These are phyloP conservation scores for Chelon auratus DNA, from an alignment of 2,797 vertebrate genomes.

Conservation along the genomic window DNA sequence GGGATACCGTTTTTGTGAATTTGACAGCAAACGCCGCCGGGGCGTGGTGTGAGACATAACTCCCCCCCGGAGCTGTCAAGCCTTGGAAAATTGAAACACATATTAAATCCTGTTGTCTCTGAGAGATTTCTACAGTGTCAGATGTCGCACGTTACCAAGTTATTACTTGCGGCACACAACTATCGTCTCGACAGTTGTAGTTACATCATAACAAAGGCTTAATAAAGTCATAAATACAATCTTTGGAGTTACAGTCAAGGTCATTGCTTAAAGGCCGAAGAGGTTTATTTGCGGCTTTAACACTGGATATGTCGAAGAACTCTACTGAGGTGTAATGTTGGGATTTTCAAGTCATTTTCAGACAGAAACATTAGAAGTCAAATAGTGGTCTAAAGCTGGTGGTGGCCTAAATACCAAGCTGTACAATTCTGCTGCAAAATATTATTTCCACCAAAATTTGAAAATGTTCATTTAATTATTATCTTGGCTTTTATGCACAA, in stretches of 20 bases:
- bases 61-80: conserved; percentile 19
- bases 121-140: conserved; percentile 13
- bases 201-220: conserved; percentile 30
- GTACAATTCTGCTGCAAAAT: no score
- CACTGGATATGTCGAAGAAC: conserved; percentile 13
- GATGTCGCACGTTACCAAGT: conserved; percentile 27
- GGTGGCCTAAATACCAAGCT: not conserved
- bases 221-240: conserved; percentile 25
- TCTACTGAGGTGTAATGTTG: not conserved
- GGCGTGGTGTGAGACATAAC: not conserved
- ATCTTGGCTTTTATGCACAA: not conserved
- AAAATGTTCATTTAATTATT: not conserved
- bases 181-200: conserved; percentile 32
- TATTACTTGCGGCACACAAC: conserved; percentile 20
- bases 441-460: no score
- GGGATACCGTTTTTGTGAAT: conserved; percentile 19
- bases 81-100: conserved; percentile 4
- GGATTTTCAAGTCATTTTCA: conserved; percentile 30
- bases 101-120: conserved; percentile 9
- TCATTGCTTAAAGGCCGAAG: not conserved
- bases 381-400: not conserved
- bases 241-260: conserved; percentile 9
- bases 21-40: conserved; percentile 1
- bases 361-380: conserved; percentile 8
- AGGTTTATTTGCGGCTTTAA: conserved; percentile 9